Evolutionary conservation across 64 coral and sea anemone genomes (phyloP), one percentile per base, ranked within the genome.

Genomic region (Stylophora pistillata): DNA sequence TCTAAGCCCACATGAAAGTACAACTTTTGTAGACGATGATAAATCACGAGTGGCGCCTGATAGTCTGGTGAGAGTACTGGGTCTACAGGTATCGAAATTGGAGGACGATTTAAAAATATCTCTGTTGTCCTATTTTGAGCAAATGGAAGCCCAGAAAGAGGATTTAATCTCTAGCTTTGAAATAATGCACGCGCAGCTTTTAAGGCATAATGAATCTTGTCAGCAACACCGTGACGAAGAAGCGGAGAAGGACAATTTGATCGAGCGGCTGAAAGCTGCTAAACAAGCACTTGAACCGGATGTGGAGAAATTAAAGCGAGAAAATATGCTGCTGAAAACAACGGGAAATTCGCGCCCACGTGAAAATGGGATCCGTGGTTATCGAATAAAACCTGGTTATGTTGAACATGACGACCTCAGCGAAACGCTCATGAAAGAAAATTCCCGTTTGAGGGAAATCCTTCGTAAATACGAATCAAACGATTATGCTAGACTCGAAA

Each of bases 91-190:
- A 77, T 93, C 87, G 53, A 93, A 90, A 90, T 85, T 96, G 3
- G 95, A 96, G 57, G 95, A 96, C 77, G 95, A 96, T 93, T 90
- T 96, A 27, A 96, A 93, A 47, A 68, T 83, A 53, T 93, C 91
- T 0, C 54, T 96, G 33, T 74, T 96, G 4, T 78, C 68, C 56
- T 93, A 96, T 82, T 68, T 96, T 58, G 95, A 96, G 71, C 78
- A 96, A 90, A 92, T 96, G 23, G 95, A 96, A 60, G 23, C 14
- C 29, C 95, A 96, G 72, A 96, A 96, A 41, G 91, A 96, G 27
- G 95, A 96, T 61, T 82, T 96, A 79, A 96, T 93, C n/a, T 87
- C 89, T 23, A 93, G 91, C 60, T 96, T 96, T 55, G 63, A 90
- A 27, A 76, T 79, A 55, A 96, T 96, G 95, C 95, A 96, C 32